These are phyloP conservation scores for Anagyrus pseudococci DNA, from an alignment of 2,888 invertebrate species.

Conservation along the genomic window DNA sequence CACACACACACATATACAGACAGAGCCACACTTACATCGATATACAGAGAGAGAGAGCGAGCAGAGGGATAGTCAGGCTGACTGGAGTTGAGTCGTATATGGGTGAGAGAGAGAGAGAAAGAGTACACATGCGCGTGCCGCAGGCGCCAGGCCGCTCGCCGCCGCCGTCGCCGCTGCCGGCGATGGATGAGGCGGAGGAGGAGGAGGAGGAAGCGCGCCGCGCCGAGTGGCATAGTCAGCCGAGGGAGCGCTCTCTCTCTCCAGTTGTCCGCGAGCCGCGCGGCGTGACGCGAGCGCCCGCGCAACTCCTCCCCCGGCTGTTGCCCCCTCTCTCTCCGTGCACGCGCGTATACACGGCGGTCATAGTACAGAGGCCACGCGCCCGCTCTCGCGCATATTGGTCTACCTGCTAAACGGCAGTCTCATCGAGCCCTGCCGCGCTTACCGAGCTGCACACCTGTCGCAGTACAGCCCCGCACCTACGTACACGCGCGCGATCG, in stretches of 20 bases:
- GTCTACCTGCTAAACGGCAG: too few species aligned
- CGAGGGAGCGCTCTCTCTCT: conserved; percentile 33
- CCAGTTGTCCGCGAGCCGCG: conserved; percentile 56
- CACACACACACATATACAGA: neutral
- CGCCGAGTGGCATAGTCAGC: too few species aligned
- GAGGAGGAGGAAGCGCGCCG: neutral
- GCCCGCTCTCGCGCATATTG: neutral
- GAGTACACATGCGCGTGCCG: neutral
- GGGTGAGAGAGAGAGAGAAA: neutral
- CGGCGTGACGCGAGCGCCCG: conserved; percentile 41
- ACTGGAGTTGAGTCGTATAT: too few species aligned
- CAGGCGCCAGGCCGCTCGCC: neutral
- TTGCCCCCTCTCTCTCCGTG: neutral
- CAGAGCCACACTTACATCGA: neutral
- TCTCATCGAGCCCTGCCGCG: too few species aligned
- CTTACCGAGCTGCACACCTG: too few species aligned
- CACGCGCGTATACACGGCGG: conserved; percentile 1
- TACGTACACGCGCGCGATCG: too few species aligned
- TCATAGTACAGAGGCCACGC: too few species aligned
- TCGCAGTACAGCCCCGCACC: too few species aligned
- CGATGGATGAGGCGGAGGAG: too few species aligned
- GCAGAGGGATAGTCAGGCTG: too few species aligned
- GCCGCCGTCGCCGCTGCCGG: too few species aligned
- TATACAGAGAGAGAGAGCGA: neutral
- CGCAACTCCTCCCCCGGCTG: neutral